Base-by-base conservation (phyloP, 30 jellyfish, hydroid and myxozoan species). In the Hydra vulgaris region DNA sequence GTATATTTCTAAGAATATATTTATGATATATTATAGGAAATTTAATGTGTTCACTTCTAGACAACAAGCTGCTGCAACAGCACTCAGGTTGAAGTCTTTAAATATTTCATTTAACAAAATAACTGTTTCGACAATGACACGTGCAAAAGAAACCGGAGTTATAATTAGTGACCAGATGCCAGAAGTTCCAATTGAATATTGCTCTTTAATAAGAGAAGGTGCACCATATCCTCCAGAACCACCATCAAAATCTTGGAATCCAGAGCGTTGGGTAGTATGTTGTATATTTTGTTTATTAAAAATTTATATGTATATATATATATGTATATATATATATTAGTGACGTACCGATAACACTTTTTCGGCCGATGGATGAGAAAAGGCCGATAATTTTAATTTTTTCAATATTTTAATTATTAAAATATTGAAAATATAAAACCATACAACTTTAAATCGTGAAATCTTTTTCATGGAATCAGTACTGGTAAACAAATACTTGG, bases 151-250 rank as follows among this genome's bases (percentile, higher is more conserved):
- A 88, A 92, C 98, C 52, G 96, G 93, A 0, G 96, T 74, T 15
- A 77, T 92, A 7, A 87, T 92, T 12, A 73, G 85, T 53, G 83
- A 84, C 7, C 71, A 86, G 25, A 26, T 92, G 78, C 89, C 92
- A 18, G 95, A 83, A 52, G 88, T 92, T 1, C 72, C 83, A 1
- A 17, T 76, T 27, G 90, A 77, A 53, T 80, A 88, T 66, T 92
- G 98, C 74, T 76, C 95, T 20, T 23, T 92, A 82, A 61, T 92
- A 7, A 72, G 98, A 24, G 98, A 92, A 74, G 98, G 98, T 18
- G 98, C 98, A 18, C 98, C 98, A 18, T 87, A 94, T 81, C 96
- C 96, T 0, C 96, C 96, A 7, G 98, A 92, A 67, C 98, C 98
- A 23, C 52, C 88, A 78, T 91, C 98, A 40, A 70, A 70, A 55